Base-by-base conservation (phyloP, 2,888 invertebrate species). In the Caenorhabditis imperialis region DNA sequence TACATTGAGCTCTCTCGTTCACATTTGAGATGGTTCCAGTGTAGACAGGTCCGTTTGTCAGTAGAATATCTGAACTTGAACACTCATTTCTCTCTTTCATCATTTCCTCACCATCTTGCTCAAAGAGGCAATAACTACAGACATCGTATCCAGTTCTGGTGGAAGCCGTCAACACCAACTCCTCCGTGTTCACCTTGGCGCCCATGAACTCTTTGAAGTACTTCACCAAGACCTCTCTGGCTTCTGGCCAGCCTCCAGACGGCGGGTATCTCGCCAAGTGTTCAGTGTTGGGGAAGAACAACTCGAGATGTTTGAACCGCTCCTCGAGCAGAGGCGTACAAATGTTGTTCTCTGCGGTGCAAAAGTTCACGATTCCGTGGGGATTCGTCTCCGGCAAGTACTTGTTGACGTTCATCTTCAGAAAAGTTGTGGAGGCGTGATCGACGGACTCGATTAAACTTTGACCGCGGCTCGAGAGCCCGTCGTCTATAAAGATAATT, bases 1-100 rank as follows among this genome's bases (percentile, higher is more conserved):
- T 40, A 45, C 82, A 84, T 23, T 77, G 73, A 16, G 83, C 81
- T 50, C 86, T 78, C 48, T 86, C 85, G 3, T 78, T 72, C 7
- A 83, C 57, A 62, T 88, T 85, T 44, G 83, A 76, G 14, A 80
- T 71, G 12, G 86, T 78, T 18, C 86, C 82, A 23, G 83, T 75
- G 60, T 86, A 87, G 27, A 81, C 81, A 0, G 88, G 88, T 5
- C 83, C 75, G 4, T 84, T 79, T 7, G 83, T 79, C 45, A 88
- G 77, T 35, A 88, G 75, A 38, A 84, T 81, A 54, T 88, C 88
- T 87, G 71, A 48, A 74, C 51, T n/a, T n/a, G n/a, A n/a, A n/a
- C n/a, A n/a, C n/a, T n/a, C n/a, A n/a, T n/a, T n/a, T n/a, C n/a
- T n/a, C n/a, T n/a, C n/a, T n/a, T n/a, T n/a, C n/a, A n/a, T n/a